Evolutionary conservation across 2,888 invertebrate genomes (phyloP), one percentile per base, ranked within the genome.

Genomic region (Drosophila anceps): DNA sequence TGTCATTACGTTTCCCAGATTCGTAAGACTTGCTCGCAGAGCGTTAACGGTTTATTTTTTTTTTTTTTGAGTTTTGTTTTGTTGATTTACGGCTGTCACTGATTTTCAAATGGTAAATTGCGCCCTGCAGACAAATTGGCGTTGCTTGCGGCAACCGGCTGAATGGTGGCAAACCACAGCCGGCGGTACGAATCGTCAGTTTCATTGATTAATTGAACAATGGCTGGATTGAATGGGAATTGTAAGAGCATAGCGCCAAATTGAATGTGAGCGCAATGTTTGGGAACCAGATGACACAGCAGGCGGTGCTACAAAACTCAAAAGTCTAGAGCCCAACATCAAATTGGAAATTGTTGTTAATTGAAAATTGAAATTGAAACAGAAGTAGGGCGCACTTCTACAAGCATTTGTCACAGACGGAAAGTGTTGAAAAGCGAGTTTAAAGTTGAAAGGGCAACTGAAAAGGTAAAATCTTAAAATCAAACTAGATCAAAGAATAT

Each of bases 271-370:
- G 12, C 18, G 44, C 62, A 48, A 53, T 60, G 73, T 60, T 61
- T 70, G 71, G 70, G 54, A 54, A 37, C 37, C 61, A 67, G 48
- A 84, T 77, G 88, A 80, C 88, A 58, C 83, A 88, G 88, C 88
- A 74, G 88, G 82, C 61, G 55, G 29, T 20, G 27, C 9, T 13
- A 39, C 46, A 20, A 48, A 55, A 24, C 46, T 9, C 12, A 6
- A 35, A 24, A 18, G 37, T 31, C 4, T 9, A 39, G 24, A 46
- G 68, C 12, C 24, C 13, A 20, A 39, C 37, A 55, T 67, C 46
- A 15, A 67, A 46, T 33, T 27, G 68, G 31, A 55, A 68, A 67
- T 48, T n/a, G 4, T 24, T 10, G 37, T 18, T 50, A 50, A 48
- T 68, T 69, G 10, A 29, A 57, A 57, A 43, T 9, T 20, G 54